Percentiles rank a stretch among this genome's conserved stretches.
Evolutionary conservation across 2,113 vertebrate genomes (phyloP).

Genomic region (Picathartes gymnocephalus): DNA sequence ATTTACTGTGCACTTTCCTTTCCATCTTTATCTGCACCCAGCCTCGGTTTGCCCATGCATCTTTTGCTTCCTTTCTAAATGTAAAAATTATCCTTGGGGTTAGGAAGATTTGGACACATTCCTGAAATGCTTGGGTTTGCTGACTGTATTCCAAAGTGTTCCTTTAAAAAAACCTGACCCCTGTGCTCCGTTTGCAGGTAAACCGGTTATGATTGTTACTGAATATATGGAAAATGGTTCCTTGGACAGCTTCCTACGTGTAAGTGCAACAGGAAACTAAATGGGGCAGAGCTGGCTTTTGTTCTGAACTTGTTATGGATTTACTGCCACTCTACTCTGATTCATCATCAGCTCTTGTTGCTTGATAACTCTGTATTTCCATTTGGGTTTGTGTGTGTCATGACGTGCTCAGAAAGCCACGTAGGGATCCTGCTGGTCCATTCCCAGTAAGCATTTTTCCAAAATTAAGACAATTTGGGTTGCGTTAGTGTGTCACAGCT

Average conservation of each 20-base stretch:
- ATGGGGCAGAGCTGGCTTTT: neutral
- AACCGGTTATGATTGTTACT: conserved; percentile 89
- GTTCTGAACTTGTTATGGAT: neutral
- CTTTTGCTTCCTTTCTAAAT: neutral
- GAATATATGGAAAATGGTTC: conserved; percentile 92
- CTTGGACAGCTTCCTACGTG: conserved; percentile 86
- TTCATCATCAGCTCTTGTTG: neutral
- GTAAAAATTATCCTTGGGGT: neutral
- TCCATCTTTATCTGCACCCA: neutral
- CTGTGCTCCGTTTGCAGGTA: conserved; percentile 72
- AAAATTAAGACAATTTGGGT: neutral
- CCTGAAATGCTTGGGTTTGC: neutral
- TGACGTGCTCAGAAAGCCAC: neutral
- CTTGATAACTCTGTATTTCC: neutral
- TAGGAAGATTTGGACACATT: neutral
- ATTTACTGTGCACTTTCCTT: neutral
- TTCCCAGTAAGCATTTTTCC: neutral
- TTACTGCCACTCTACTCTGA: neutral
- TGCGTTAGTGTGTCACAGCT: neutral
- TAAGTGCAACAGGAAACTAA: conserved; percentile 60
- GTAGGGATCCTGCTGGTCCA: neutral
- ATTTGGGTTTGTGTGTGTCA: neutral
- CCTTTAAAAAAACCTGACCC: neutral
- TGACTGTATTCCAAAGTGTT: neutral
- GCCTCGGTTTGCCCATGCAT: neutral